Percentiles rank a stretch among this genome's conserved stretches.
Conservation (phyloP, 2,888 invertebrate genomes). For the Caenorhabditis angaria region DNA sequence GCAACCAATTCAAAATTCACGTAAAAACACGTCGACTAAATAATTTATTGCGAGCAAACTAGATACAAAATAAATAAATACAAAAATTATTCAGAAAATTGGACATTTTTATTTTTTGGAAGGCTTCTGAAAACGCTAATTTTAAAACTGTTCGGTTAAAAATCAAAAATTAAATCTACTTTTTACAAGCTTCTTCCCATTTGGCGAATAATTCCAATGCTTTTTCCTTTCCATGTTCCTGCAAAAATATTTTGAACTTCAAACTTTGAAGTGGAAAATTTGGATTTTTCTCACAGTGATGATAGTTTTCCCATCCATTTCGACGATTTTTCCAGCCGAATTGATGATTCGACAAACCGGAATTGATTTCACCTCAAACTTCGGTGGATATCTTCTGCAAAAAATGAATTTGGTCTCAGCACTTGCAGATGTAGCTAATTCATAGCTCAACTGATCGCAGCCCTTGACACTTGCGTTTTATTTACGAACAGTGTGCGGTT, state of each 20-base stretch:
- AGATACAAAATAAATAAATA: not conserved
- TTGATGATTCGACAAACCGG: slow-evolving; percentile 74
- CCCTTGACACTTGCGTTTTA: too few relatives aligned
- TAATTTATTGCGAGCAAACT: not conserved
- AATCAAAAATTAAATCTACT: slow-evolving; percentile 2
- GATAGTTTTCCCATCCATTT: slow-evolving; percentile 71
- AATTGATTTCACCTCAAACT: slow-evolving; percentile 71
- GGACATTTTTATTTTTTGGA: not conserved
- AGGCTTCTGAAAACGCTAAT: not conserved
- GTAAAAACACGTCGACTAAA: not conserved
- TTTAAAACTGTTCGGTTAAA: not conserved
- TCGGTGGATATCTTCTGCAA: slow-evolving; percentile 47
- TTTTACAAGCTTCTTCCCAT: slow-evolving; percentile 49
- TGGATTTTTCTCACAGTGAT: slow-evolving; percentile 1
- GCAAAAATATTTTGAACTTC: slow-evolving; percentile 15
- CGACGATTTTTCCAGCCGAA: slow-evolving; percentile 74
- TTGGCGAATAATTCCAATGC: slow-evolving; percentile 49
- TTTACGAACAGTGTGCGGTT: too few relatives aligned
- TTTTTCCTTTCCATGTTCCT: slow-evolving; percentile 49
- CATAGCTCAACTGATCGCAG: too few relatives aligned
- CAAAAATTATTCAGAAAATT: not conserved
- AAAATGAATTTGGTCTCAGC: slow-evolving; percentile 1
- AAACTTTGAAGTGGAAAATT: too few relatives aligned
- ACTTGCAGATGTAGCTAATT: too few relatives aligned
- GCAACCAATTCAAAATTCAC: not conserved